Evolutionary conservation across 2,113 vertebrate species (phyloP).

Genomic region (Triplophysa siluroides): DNA sequence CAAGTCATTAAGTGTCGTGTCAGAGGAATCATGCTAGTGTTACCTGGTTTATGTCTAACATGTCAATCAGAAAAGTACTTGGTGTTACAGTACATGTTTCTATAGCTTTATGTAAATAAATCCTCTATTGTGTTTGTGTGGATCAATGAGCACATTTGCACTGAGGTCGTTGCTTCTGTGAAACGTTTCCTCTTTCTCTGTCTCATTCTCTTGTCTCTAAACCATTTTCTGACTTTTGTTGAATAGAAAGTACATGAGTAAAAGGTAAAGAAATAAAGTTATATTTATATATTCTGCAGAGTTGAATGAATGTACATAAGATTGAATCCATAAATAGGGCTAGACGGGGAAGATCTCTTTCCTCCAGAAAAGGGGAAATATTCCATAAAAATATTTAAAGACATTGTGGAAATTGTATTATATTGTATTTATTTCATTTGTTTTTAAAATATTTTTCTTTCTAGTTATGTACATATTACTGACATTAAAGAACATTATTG

Average conservation of each 20-base stretch:
- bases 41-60: not conserved
- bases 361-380: slow-evolving; percentile 58
- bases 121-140: slow-evolving; percentile 16
- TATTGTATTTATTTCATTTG: slow-evolving; percentile 96
- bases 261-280: slow-evolving; percentile 63
- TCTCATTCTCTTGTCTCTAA: not conserved
- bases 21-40: slow-evolving; percentile 12
- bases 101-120: slow-evolving; percentile 20
- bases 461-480: slow-evolving; percentile 86
- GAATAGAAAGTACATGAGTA: slow-evolving; percentile 59
- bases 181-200: not conserved
- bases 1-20: not conserved
- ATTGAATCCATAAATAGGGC: slow-evolving; percentile 14
- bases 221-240: slow-evolving; percentile 47
- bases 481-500: slow-evolving; percentile 90
- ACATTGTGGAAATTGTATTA: slow-evolving; percentile 92
- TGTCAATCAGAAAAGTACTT: slow-evolving; percentile 19
- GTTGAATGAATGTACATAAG: slow-evolving; percentile 57
- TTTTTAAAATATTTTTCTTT: slow-evolving; percentile 91
- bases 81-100: slow-evolving; percentile 12
- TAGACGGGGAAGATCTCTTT: slow-evolving; percentile 54
- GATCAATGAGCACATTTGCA: slow-evolving; percentile 54
- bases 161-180: slow-evolving; percentile 47
- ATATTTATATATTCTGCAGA: slow-evolving; percentile 44
- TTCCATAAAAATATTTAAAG: slow-evolving; percentile 77